Base-by-base conservation (phyloP, 2,797 vertebrate genomes). In the Acanthurus leucopareius region DNA sequence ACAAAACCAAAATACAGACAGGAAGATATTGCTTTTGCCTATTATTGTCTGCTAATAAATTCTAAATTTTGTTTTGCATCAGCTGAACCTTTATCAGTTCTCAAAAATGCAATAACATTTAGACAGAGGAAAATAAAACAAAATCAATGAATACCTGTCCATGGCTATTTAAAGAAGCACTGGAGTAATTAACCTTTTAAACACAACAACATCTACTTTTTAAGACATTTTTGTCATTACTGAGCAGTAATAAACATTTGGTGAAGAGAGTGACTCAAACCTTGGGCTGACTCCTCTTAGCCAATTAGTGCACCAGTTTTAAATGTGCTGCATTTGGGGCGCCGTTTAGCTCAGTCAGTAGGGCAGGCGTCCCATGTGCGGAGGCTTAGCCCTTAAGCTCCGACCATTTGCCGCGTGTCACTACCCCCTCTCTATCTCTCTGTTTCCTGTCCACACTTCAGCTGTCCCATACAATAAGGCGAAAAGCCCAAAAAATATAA, bases 1-100 rank as follows among this genome's bases (percentile, higher is more conserved):
- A 65, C 32, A 89, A 82, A 68, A 61, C 28, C 66, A 38, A 76
- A 62, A 66, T 10, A 66, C 54, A 73, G 47, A 79, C 44, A 73
- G 25, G 38, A 64, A 73, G 45, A 58, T 40, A 57, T 68, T 59
- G 42, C 3, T 47, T 60, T 58, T 45, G 25, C 44, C 45, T 69
- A 17, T 70, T 65, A 69, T 56, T 49, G 25, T 84, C 73, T 61
- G 44, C 5, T 25, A 48, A 74, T 80, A 71, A 47, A 85, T 80
- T 84, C 28, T 42, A 32, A 47, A 38, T 25, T 51, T n/a, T 10
- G 7, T 32, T 77, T 56, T 32, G 56, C 20, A 54, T 38, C 1
- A 76, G 45, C 17, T 66, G 22, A 67, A 47, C 40, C 40, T 69
- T 82, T 32, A 77, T 54, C 61, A 42, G 47, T 19, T 54, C 47